Conservation (phyloP, 2,888 invertebrate genomes). For the Apodemia mormo region DNA sequence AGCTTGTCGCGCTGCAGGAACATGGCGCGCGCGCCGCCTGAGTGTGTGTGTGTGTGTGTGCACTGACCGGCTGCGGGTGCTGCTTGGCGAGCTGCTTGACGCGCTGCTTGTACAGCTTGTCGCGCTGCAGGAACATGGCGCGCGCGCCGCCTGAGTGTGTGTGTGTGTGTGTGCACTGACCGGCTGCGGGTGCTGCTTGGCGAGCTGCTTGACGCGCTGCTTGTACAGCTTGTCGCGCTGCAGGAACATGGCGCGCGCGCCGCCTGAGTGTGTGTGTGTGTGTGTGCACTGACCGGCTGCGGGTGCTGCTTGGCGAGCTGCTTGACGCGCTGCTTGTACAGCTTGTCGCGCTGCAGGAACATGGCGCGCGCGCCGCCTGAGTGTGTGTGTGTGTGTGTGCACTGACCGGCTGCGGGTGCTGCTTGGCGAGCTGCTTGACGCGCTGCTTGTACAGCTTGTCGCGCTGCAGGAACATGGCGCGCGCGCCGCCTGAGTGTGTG, state of each 20-base stretch:
- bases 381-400: background rate
- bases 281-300: slow-evolving; percentile 57
- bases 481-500: slow-evolving; percentile 46
- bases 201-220: slow-evolving; percentile 69
- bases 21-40: slow-evolving; percentile 56
- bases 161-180: slow-evolving; percentile 44
- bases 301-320: slow-evolving; percentile 69
- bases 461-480: slow-evolving; percentile 67
- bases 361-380: slow-evolving; percentile 58
- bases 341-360: slow-evolving; percentile 73
- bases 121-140: slow-evolving; percentile 68
- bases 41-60: background rate
- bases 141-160: slow-evolving; percentile 50
- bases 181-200: slow-evolving; percentile 69
- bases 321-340: slow-evolving; percentile 73
- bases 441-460: slow-evolving; percentile 76
- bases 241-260: slow-evolving; percentile 63
- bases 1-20: slow-evolving; percentile 75
- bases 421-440: slow-evolving; percentile 69
- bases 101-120: slow-evolving; percentile 74
- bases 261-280: slow-evolving; percentile 36
- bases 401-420: slow-evolving; percentile 67
- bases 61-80: slow-evolving; percentile 65
- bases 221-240: slow-evolving; percentile 76
- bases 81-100: slow-evolving; percentile 71